A percentile compares a stretch with the other conserved stretches of the same genome.
phyloP scores from a whole-genome alignment of 2,113 vertebrate species.

The Phalacrocorax aristotelis region DNA sequence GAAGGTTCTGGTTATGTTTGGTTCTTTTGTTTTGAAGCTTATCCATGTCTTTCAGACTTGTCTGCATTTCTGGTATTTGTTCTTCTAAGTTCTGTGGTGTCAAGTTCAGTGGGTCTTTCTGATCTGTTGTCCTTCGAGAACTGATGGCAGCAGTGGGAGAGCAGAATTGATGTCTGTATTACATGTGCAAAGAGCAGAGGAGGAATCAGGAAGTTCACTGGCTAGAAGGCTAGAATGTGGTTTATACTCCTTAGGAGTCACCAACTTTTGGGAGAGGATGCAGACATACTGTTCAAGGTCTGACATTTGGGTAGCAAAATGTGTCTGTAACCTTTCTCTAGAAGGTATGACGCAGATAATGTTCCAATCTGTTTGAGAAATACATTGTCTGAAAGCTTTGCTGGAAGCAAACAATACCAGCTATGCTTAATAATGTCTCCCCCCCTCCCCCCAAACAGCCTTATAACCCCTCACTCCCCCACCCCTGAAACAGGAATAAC shows the following conservation, averaged over 20 bases:
- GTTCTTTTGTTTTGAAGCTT: not conserved
- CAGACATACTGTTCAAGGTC: not conserved
- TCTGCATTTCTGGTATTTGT: not conserved
- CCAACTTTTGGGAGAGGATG: not conserved
- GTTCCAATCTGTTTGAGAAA: conserved; percentile 6
- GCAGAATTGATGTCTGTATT: not conserved
- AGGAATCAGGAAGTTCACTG: not conserved
- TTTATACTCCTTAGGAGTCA: not conserved
- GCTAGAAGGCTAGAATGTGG: not conserved
- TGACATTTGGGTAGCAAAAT: not conserved
- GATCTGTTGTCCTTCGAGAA: not conserved
- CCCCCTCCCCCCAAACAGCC: too few relatives aligned
- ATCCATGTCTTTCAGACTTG: not conserved
- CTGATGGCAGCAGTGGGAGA: not conserved
- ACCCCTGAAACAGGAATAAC: conserved; percentile 16
- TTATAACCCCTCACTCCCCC: too few relatives aligned
- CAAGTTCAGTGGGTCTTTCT: not conserved
- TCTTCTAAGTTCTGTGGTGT: not conserved
- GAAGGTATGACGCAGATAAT: not conserved
- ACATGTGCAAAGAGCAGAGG: not conserved
- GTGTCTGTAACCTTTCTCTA: conserved; percentile 1
- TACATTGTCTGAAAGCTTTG: conserved; percentile 13
- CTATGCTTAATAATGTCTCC: not conserved
- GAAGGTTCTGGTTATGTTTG: not conserved
- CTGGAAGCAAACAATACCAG: conserved; percentile 24